A percentile compares a stretch with the other conserved stretches of the same genome.
Conservation (phyloP, 2,113 vertebrate genomes). For the Candoia aspera region DNA sequence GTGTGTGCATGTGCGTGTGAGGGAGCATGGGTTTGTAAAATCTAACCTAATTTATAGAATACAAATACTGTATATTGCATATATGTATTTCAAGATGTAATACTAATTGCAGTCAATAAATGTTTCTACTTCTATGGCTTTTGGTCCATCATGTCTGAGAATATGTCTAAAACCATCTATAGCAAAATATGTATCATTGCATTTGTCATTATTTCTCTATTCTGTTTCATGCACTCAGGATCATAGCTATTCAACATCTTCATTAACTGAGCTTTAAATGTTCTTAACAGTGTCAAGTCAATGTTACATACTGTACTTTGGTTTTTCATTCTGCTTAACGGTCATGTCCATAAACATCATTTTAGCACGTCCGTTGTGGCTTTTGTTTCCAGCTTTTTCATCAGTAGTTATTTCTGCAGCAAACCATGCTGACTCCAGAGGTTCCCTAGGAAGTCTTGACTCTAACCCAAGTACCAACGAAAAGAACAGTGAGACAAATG, state of each 20-base stretch:
- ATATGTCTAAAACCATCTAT: constrained; percentile 40
- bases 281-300: constrained; percentile 28
- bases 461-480: constrained; percentile 96
- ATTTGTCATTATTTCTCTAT: constrained; percentile 35
- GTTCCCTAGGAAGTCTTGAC: constrained; percentile 95
- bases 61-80: constrained; percentile 7
- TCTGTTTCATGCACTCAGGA: constrained; percentile 40
- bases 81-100: not conserved
- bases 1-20: not conserved
- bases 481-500: constrained; percentile 93
- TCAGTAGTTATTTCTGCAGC: constrained; percentile 93
- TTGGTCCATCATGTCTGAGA: constrained; percentile 43
- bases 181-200: constrained; percentile 12
- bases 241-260: constrained; percentile 36
- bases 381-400: constrained; percentile 91
- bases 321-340: constrained; percentile 57
- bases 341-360: constrained; percentile 70
- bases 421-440: constrained; percentile 93
- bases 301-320: constrained; percentile 37
- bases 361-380: constrained; percentile 74
- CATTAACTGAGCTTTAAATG: constrained; percentile 23
- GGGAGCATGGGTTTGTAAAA: not conserved
- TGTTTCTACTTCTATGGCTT: constrained; percentile 50
- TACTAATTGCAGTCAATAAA: constrained; percentile 32
- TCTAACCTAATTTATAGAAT: not conserved